phyloP scores from a whole-genome alignment of 2,113 vertebrate species.

The Vanacampus margaritifer region DNA sequence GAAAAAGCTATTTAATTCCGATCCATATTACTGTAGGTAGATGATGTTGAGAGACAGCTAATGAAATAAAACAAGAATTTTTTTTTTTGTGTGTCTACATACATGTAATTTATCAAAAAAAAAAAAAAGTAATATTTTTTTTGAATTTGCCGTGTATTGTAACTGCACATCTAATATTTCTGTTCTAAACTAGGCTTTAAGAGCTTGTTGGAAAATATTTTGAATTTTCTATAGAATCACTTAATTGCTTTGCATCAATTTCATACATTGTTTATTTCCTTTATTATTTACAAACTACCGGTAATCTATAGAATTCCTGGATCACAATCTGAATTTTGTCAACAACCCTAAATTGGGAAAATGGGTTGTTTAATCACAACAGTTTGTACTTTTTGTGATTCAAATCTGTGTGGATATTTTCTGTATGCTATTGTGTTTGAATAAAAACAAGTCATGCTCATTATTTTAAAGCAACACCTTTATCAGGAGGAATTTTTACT shows the following conservation, averaged over 20 bases:
- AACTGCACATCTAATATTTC: neutral
- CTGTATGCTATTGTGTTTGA: slow-evolving; percentile 26
- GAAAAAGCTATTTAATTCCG: neutral
- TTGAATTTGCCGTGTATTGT: neutral
- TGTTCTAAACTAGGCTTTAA: slow-evolving; percentile 15
- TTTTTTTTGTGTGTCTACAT: neutral
- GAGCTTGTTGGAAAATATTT: neutral
- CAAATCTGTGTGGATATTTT: slow-evolving; percentile 26
- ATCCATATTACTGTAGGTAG: slow-evolving; percentile 1
- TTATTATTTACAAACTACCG: neutral
- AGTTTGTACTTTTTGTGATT: neutral
- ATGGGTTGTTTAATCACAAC: neutral
- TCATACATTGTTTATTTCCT: slow-evolving; percentile 2
- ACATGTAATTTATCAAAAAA: neutral
- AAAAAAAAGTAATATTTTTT: neutral
- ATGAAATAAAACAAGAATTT: neutral
- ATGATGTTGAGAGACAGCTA: neutral
- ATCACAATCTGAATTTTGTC: neutral
- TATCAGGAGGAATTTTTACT: neutral
- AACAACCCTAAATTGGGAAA: neutral
- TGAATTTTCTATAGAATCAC: slow-evolving; percentile 14
- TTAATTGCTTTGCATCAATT: slow-evolving; percentile 6
- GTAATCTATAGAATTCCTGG: neutral
- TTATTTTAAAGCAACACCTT: neutral
- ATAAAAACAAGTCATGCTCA: slow-evolving; percentile 23